Base-by-base conservation (phyloP, 2,113 vertebrate species). In the Sarotherodon lohbergeri region DNA sequence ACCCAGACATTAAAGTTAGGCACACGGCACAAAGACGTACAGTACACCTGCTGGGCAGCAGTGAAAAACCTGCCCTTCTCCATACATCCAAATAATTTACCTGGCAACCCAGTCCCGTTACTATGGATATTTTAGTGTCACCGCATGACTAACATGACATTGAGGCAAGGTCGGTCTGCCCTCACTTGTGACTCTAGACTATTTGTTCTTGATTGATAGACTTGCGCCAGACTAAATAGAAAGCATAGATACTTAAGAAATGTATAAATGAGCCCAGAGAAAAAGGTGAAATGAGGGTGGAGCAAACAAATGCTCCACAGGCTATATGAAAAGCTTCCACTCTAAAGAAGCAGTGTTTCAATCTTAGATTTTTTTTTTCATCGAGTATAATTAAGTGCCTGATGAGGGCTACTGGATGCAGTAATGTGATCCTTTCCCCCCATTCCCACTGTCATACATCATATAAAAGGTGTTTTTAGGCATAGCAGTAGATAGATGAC, bases 1-100 rank as follows among this genome's bases (percentile, higher is more conserved):
- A 83, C 84, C 36, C 22, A 89, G 68, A 90, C 83, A 83, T 88
- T 90, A 84, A 91, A 87, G 82, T 89, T 90, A 24, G 83, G 36
- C 41, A 66, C 83, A 17, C 1, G 7, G 39, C 24, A 55, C 27
- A 52, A 32, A 85, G 86, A 85, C 48, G 24, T 50, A 12, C 78
- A 73, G 57, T 54, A 46, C 68, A 71, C 79, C 55, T 36, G 76
- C 80, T 16, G 80, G 13, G 71, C 50, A 68, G 85, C 11, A 5
- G 54, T 90, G 14, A 82, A 92, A 39, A 85, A 32, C 13, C n/a
- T 13, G 39, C n/a, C 16, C 7, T 34, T 55, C 46, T 80, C 17
- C 36, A 14, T 22, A 61, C 22, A 11, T 66, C 34, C 34, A 61
- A 81, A 80, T 16, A 27, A 52, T 81, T 83, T 46, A 86, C 87